Evolutionary conservation across 2,888 invertebrate species (phyloP).

Genomic region (Cenopis cana): DNA sequence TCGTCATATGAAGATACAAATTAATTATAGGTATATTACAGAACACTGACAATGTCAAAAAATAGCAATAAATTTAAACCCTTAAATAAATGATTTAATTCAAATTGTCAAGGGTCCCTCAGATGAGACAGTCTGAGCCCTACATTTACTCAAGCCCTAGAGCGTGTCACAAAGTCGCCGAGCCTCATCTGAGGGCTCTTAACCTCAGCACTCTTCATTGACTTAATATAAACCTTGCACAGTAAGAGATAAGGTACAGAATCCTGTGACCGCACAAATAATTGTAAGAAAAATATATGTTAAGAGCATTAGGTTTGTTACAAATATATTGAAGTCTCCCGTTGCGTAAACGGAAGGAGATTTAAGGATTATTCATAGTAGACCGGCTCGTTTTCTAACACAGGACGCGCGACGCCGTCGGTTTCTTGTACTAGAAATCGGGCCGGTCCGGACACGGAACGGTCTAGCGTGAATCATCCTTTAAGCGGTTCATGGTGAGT

Average conservation of each 20-base stretch:
- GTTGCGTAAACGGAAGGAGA: slow-evolving; percentile 11
- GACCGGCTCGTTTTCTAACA: no score
- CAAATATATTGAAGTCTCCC: slow-evolving; percentile 37
- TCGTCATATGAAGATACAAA: no score
- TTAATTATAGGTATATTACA: no score
- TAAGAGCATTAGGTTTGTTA: slow-evolving; percentile 14
- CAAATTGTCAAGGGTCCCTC: slow-evolving; percentile 17
- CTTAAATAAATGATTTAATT: slow-evolving; percentile 33
- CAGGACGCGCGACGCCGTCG: no score
- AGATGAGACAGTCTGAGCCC: slow-evolving; percentile 22
- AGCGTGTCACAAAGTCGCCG: slow-evolving; percentile 33
- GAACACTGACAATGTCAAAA: no score
- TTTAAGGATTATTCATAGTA: no score
- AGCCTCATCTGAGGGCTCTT: slow-evolving; percentile 35
- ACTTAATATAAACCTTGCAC: slow-evolving; percentile 12
- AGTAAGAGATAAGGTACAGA: slow-evolving; percentile 1
- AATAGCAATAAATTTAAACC: slow-evolving; percentile 10
- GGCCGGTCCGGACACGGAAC: no score
- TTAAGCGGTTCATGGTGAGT: background rate
- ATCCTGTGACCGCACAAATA: background rate
- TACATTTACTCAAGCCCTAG: slow-evolving; percentile 37
- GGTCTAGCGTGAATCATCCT: no score
- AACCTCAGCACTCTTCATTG: slow-evolving; percentile 3
- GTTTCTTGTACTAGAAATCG: no score
- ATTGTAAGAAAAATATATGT: slow-evolving; percentile 32